Conservation (phyloP, 2,888 invertebrate species). For the Caenorhabditis wallacei region DNA sequence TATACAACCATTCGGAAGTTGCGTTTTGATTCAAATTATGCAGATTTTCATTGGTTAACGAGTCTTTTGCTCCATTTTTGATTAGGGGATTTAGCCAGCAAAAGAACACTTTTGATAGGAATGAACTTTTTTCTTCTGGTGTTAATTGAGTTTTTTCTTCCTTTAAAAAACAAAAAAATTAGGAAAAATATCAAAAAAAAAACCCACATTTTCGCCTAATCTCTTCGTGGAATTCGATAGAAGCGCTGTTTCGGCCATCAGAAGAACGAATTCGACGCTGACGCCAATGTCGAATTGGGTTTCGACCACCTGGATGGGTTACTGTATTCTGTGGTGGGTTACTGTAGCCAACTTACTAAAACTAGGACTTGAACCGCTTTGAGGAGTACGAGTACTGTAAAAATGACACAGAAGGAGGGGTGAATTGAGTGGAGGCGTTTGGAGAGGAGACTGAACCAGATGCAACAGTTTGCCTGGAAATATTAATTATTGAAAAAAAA, state of each 20-base stretch:
- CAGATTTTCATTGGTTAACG: conserved; percentile 53
- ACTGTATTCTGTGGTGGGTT: not conserved
- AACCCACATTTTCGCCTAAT: conserved; percentile 42
- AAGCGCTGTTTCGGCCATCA: conserved; percentile 63
- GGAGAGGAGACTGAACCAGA: conserved; percentile 61
- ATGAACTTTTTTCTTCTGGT: conserved; percentile 64
- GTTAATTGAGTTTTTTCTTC: conserved; percentile 47
- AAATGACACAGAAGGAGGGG: conserved; percentile 54
- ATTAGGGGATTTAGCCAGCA: conserved; percentile 65
- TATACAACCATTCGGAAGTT: conserved; percentile 54
- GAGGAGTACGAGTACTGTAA: conserved; percentile 27
- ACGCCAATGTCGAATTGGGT: conserved; percentile 35
- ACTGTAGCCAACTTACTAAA: conserved; percentile 35
- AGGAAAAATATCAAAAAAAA: too few species aligned
- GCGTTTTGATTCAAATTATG: conserved; percentile 53
- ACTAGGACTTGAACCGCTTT: conserved; percentile 54
- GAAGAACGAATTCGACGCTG: conserved; percentile 51
- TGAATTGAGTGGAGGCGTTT: conserved; percentile 60
- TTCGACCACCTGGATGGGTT: conserved; percentile 47
- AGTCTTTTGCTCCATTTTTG: conserved; percentile 43
- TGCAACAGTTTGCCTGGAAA: conserved; percentile 57
- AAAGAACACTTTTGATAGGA: conserved; percentile 68
- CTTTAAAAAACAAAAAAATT: conserved; percentile 1
- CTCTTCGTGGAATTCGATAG: conserved; percentile 40
- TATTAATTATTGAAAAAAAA: not conserved